phyloP scores from a whole-genome alignment of 1,140 invertebrate species.

The Macrotrachela quadricornifera region DNA sequence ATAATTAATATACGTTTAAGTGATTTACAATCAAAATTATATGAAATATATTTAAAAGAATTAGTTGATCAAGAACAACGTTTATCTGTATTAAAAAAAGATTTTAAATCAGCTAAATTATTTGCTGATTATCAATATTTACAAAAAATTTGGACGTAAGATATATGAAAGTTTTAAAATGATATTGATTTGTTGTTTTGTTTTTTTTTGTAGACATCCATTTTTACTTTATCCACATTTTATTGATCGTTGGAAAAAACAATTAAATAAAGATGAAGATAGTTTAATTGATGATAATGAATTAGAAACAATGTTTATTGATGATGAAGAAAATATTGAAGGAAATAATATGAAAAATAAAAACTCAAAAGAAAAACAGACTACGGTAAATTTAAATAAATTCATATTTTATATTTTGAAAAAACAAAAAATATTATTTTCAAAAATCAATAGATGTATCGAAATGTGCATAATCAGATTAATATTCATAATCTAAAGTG shows the following conservation, averaged over 20 bases:
- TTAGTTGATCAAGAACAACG: constrained; percentile 16
- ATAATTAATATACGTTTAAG: constrained; percentile 64
- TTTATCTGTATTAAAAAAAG: no score
- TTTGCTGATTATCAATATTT: constrained; percentile 68
- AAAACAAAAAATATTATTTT: neutral
- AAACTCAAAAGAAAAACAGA: neutral
- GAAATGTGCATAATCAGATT: no score
- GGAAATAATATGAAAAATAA: neutral
- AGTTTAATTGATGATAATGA: neutral
- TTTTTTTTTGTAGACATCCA: no score
- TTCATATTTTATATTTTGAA: no score
- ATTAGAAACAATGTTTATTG: no score
- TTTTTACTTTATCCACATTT: no score
- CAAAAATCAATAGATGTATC: no score
- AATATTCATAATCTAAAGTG: no score
- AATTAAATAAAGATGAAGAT: constrained; percentile 13
- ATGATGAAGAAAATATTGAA: neutral
- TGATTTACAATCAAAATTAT: constrained; percentile 62
- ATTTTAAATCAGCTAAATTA: constrained; percentile 28
- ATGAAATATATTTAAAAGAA: constrained; percentile 35
- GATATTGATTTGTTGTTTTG: no score
- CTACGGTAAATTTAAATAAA: no score
- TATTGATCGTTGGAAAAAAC: no score
- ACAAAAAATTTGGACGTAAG: constrained; percentile 71
- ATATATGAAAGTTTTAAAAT: no score